A percentile compares a stretch with the other conserved stretches of the same genome.
phyloP scores from a whole-genome alignment of 2,888 invertebrate genomes.

The Drosophila histrio region DNA sequence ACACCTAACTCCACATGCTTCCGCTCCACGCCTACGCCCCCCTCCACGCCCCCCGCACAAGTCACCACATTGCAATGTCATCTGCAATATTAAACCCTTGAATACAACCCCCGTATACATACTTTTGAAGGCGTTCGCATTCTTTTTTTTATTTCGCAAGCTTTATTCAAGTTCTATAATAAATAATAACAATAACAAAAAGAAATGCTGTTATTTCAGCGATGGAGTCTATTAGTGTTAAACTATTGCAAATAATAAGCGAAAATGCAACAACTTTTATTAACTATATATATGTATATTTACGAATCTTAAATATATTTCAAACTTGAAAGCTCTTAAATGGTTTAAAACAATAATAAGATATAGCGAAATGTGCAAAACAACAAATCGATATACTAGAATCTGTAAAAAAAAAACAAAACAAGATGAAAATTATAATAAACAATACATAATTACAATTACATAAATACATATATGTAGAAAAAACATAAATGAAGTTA shows the following conservation, averaged over 20 bases:
- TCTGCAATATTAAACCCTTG: constrained; percentile 7
- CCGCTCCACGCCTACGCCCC: constrained; percentile 11
- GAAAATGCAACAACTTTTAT: constrained; percentile 55
- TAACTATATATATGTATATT: constrained; percentile 53
- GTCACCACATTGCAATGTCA: constrained; percentile 32
- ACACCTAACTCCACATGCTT: constrained; percentile 13
- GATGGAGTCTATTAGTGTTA: constrained; percentile 81
- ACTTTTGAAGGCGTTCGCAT: constrained; percentile 35
- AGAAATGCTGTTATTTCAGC: constrained; percentile 66
- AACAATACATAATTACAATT: neutral
- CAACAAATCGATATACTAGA: constrained; percentile 40
- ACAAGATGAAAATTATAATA: neutral
- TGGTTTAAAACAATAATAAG: constrained; percentile 33
- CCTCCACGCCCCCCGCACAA: no score
- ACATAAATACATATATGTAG: constrained; percentile 29
- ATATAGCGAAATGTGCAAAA: constrained; percentile 20
- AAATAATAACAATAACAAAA: constrained; percentile 25
- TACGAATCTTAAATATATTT: constrained; percentile 48
- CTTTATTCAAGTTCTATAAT: constrained; percentile 38
- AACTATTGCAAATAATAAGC: constrained; percentile 56
- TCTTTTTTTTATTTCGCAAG: constrained; percentile 36
- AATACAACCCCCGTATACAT: neutral
- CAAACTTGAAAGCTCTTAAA: constrained; percentile 30
- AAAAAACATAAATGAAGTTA: constrained; percentile 50
- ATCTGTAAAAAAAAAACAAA: constrained; percentile 24